A percentile compares a stretch with the other conserved stretches of the same genome.
These are phyloP conservation scores for Tapirus terrestris DNA, from an alignment of 2,113 vertebrate genomes.

Conservation along the genomic window DNA sequence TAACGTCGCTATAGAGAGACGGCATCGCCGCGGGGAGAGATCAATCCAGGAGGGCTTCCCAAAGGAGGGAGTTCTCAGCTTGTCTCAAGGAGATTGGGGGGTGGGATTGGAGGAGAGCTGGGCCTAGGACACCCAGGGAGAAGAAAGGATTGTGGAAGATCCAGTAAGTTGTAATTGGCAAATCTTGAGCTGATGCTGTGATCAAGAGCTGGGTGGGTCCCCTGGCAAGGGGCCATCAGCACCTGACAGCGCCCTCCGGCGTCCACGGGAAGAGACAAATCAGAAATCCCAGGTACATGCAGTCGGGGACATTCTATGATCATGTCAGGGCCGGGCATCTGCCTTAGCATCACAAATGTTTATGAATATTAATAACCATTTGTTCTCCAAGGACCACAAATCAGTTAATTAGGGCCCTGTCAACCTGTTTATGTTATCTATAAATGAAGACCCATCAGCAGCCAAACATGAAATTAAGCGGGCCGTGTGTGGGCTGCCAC, in stretches of 20 bases:
- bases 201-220: not conserved
- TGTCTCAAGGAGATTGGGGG: not conserved
- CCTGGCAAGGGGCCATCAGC: not conserved
- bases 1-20: accelerated
- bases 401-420: constrained; percentile 85
- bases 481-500: constrained; percentile 68
- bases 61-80: not conserved
- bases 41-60: not conserved
- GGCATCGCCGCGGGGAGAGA: accelerated
- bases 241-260: not conserved
- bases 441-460: constrained; percentile 80
- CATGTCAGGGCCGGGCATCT: constrained; percentile 74
- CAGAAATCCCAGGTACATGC: not conserved
- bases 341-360: constrained; percentile 77
- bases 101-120: not conserved
- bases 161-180: not conserved
- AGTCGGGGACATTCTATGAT: constrained; percentile 58
- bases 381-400: constrained; percentile 82
- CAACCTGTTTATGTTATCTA: constrained; percentile 82
- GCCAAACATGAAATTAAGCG: constrained; percentile 78
- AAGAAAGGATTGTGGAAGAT: not conserved
- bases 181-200: not conserved
- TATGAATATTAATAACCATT: constrained; percentile 86
- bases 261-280: not conserved
- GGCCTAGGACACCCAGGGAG: not conserved